Conservation (phyloP, 2,888 invertebrate species). For the Chydorus sphaericus region DNA sequence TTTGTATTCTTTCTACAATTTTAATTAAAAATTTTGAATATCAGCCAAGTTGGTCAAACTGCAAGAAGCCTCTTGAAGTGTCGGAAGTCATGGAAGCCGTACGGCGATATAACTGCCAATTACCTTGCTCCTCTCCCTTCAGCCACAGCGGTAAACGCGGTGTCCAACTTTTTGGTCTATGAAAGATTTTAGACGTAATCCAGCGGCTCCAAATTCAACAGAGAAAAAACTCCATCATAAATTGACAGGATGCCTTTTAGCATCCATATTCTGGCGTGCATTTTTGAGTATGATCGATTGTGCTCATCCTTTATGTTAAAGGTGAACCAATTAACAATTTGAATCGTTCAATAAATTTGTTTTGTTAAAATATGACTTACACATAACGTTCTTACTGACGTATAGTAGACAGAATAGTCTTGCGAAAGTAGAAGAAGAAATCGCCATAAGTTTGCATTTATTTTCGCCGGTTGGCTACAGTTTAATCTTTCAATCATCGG, state of each 20-base stretch:
- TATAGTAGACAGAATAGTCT: background rate
- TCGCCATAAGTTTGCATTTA: background rate
- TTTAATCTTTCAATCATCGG: background rate
- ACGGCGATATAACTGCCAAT: background rate
- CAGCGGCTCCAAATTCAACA: background rate
- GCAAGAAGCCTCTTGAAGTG: background rate
- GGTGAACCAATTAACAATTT: background rate
- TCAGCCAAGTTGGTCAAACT: slow-evolving; percentile 1
- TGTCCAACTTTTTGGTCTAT: background rate
- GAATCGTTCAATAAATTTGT: too few relatives aligned
- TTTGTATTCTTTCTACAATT: background rate
- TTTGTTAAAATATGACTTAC: too few relatives aligned
- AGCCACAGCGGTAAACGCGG: background rate
- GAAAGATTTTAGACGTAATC: background rate
- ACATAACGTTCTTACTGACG: background rate
- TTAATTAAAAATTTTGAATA: background rate
- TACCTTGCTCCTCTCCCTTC: too few relatives aligned
- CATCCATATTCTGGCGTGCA: slow-evolving; percentile 1
- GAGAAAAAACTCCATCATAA: background rate
- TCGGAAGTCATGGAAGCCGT: slow-evolving; percentile 3
- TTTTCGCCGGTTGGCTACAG: background rate
- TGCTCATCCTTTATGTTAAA: slow-evolving; percentile 2
- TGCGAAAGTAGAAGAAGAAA: background rate
- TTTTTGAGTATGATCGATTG: background rate
- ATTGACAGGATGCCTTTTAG: background rate